Evolutionary conservation across 1,140 invertebrate genomes (phyloP).

Genomic region (Harlomillsia oculata): DNA sequence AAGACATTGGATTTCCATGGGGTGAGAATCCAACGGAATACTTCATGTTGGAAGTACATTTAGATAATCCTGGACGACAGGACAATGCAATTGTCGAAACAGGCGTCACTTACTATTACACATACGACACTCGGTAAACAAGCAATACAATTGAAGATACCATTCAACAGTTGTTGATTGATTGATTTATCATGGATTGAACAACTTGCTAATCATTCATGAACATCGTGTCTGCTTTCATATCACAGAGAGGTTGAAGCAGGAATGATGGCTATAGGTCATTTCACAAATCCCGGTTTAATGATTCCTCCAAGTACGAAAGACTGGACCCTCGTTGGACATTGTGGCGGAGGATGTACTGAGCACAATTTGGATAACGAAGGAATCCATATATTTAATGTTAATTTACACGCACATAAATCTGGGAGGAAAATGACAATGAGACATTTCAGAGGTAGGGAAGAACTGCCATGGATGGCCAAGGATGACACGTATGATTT

Average conservation of each 20-base stretch:
- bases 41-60: background rate
- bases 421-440: slow-evolving; percentile 52
- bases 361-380: background rate
- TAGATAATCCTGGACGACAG: background rate
- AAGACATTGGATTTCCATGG: no score
- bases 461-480: slow-evolving; percentile 54
- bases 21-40: no score
- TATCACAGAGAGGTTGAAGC: slow-evolving; percentile 11
- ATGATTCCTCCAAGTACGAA: slow-evolving; percentile 21
- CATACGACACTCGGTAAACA: background rate
- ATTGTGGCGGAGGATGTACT: slow-evolving; percentile 6
- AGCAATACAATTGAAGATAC: background rate
- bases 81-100: background rate
- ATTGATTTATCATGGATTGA: background rate
- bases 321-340: slow-evolving; percentile 20
- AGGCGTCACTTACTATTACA: background rate
- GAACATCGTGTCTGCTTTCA: background rate
- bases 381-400: slow-evolving; percentile 17
- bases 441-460: slow-evolving; percentile 51
- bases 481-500: slow-evolving; percentile 58
- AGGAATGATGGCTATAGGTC: slow-evolving; percentile 23
- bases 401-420: slow-evolving; percentile 13
- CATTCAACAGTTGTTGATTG: background rate
- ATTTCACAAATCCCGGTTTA: slow-evolving; percentile 6
- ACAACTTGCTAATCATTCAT: background rate